phyloP scores from a whole-genome alignment of 2,797 vertebrate genomes.

The Sternarchorhynchus goeldii region DNA sequence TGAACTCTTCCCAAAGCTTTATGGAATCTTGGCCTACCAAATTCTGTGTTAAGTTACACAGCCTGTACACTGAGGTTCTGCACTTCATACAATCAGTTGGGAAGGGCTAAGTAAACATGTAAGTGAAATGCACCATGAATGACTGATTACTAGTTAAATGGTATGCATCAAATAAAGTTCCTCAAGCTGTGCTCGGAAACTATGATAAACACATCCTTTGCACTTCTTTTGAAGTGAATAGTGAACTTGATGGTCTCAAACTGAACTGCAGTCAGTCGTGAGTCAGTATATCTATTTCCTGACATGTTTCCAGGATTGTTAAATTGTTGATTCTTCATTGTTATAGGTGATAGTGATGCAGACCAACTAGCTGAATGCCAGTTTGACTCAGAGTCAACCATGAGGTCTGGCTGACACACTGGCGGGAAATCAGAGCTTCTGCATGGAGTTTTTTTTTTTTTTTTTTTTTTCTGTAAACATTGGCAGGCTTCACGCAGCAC shows the following conservation, averaged over 20 bases:
- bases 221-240: conserved; percentile 28
- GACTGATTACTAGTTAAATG: conserved; percentile 51
- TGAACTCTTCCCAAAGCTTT: conserved; percentile 3
- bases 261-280: background rate
- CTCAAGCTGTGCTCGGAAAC: conserved; percentile 43
- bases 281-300: background rate
- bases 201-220: conserved; percentile 38
- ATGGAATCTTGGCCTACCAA: conserved; percentile 40
- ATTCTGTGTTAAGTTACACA: conserved; percentile 48
- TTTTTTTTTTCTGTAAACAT: conserved; percentile 53
- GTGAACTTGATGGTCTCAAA: background rate
- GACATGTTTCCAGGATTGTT: background rate
- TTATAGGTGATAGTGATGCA: background rate
- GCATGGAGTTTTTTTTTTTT: conserved; percentile 49
- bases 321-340: conserved; percentile 2
- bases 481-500: conserved; percentile 29
- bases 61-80: conserved; percentile 21
- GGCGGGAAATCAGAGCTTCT: conserved; percentile 51
- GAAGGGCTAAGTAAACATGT: conserved; percentile 49
- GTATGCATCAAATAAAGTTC: conserved; percentile 44
- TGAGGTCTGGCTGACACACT: conserved; percentile 31
- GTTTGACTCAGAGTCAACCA: conserved; percentile 39
- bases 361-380: conserved; percentile 14
- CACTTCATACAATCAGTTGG: conserved; percentile 40
- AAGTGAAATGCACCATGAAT: conserved; percentile 45